These are phyloP conservation scores for Drosophila elegans DNA, from an alignment of 1,140 invertebrate genomes.

Conservation along the genomic window DNA sequence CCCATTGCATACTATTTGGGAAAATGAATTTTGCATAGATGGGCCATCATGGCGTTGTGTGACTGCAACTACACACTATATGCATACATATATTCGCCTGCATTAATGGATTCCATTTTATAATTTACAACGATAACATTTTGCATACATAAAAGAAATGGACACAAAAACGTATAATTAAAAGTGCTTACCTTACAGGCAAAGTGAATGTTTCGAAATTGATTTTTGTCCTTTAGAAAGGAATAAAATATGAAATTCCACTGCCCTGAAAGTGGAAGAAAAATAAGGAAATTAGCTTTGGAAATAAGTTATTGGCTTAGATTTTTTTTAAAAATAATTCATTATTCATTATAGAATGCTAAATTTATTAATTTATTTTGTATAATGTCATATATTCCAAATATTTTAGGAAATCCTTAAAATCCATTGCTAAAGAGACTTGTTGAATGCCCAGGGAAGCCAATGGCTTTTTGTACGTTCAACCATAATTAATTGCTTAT, in stretches of 20 bases:
- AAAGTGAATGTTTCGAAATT: not conserved
- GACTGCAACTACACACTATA: conserved; percentile 2
- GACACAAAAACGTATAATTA: conserved; percentile 13
- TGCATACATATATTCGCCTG: not conserved
- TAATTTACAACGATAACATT: conserved; percentile 41
- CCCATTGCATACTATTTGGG: conserved; percentile 18
- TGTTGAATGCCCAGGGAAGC: conserved; percentile 26
- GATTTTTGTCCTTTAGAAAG: conserved; percentile 13
- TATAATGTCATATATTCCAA: no score
- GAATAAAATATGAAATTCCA: conserved; percentile 43
- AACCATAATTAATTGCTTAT: conserved; percentile 36
- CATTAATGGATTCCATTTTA: conserved; percentile 42
- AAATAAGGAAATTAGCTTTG: not conserved
- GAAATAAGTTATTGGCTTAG: not conserved
- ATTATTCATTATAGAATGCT: no score
- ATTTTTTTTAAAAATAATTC: no score
- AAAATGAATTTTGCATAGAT: conserved; percentile 41
- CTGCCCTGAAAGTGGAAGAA: conserved; percentile 31
- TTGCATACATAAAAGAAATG: conserved; percentile 7
- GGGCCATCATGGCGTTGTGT: not conserved
- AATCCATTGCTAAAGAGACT: conserved; percentile 5
- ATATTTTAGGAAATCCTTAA: no score
- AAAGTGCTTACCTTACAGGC: conserved; percentile 7
- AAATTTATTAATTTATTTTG: no score
- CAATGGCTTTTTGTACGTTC: not conserved